Percentiles rank a stretch among this genome's conserved stretches.
Conservation (phyloP, 2,888 invertebrate genomes). For the Rhamphomyia laevipes region DNA sequence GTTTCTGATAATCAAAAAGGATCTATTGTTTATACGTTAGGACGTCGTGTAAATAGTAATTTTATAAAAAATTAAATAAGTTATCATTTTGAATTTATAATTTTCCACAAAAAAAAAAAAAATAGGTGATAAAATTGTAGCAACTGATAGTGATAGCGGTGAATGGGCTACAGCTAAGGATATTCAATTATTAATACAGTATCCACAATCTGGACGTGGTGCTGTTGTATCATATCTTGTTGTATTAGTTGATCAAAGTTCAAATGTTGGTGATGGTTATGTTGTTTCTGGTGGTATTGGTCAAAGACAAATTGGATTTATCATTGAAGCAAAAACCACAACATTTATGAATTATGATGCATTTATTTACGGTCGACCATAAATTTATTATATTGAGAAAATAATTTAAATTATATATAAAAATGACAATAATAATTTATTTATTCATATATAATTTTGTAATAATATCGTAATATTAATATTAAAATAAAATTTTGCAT, state of each 20-base stretch:
- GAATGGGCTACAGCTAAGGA: slow-evolving; percentile 8
- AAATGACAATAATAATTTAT: no score
- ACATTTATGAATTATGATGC: slow-evolving; percentile 7
- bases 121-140: slow-evolving; percentile 10
- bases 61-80: background rate
- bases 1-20: background rate
- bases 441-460: no score
- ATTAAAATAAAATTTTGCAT: no score
- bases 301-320: slow-evolving; percentile 9
- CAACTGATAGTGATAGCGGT: slow-evolving; percentile 7
- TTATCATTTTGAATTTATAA: background rate
- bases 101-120: background rate
- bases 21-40: slow-evolving; percentile 1
- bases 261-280: slow-evolving; percentile 12
- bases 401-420: no score
- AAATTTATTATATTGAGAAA: no score
- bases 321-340: slow-evolving; percentile 9
- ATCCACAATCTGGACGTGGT: slow-evolving; percentile 10
- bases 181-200: slow-evolving; percentile 7
- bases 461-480: no score
- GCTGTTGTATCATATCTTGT: slow-evolving; percentile 11
- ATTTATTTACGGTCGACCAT: slow-evolving; percentile 6
- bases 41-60: background rate
- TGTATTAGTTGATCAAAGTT: slow-evolving; percentile 12
- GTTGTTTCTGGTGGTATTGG: slow-evolving; percentile 14